Evolutionary conservation across 2,888 invertebrate genomes (phyloP).

Genomic region (Drosophila anomelani): DNA sequence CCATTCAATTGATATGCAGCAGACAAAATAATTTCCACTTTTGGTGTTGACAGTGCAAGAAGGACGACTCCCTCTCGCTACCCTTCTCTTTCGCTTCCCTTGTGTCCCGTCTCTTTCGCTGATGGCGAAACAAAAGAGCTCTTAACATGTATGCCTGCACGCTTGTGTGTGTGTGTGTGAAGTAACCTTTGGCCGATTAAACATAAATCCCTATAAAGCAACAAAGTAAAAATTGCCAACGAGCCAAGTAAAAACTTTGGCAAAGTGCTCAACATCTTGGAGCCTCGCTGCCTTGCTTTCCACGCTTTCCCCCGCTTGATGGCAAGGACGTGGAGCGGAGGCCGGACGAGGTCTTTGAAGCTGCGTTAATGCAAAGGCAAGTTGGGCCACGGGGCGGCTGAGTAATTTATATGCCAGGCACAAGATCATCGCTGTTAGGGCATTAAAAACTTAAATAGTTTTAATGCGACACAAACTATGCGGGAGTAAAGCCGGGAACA

Average conservation of each 20-base stretch:
- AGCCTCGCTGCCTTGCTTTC: constrained; percentile 1
- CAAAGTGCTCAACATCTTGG: constrained; percentile 72
- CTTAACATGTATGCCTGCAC: constrained; percentile 47
- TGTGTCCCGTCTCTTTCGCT: constrained; percentile 1
- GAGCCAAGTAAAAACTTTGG: constrained; percentile 77
- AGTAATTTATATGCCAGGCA: constrained; percentile 77
- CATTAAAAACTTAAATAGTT: constrained; percentile 81
- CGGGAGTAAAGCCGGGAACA: constrained; percentile 38
- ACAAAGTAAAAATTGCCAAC: constrained; percentile 79
- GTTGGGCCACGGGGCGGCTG: constrained; percentile 19
- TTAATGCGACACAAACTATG: constrained; percentile 74
- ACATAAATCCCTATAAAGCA: constrained; percentile 79
- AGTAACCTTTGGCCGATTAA: constrained; percentile 78
- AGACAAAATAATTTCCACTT: constrained; percentile 45
- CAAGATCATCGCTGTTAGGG: constrained; percentile 76
- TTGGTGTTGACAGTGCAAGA: constrained; percentile 32
- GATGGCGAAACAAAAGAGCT: constrained; percentile 65
- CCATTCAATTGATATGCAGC: constrained; percentile 6
- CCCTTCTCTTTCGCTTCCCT: neutral
- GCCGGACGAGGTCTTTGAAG: constrained; percentile 65
- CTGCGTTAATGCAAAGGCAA: constrained; percentile 31
- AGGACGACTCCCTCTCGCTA: neutral
- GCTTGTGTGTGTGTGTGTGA: constrained; percentile 43
- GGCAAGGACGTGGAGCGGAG: constrained; percentile 57
- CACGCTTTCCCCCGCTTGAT: constrained; percentile 14